These are phyloP conservation scores for Sitodiplosis mosellana DNA, from an alignment of 1,140 invertebrate species.

Conservation along the genomic window DNA sequence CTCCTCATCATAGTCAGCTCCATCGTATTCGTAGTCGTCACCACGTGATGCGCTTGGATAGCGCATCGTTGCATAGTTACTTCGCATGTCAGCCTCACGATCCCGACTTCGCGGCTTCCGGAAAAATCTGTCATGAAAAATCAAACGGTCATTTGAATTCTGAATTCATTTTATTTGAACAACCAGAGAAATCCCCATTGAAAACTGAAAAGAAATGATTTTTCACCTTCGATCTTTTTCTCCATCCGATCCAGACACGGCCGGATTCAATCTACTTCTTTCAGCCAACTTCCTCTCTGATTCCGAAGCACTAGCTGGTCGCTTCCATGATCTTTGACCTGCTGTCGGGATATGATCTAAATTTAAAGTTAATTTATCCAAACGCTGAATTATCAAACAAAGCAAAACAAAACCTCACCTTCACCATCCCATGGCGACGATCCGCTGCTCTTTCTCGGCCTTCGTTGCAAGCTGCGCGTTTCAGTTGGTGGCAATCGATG, in stretches of 20 bases:
- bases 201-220: too few relatives aligned
- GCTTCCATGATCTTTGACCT: slow-evolving; percentile 37
- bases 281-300: slow-evolving; percentile 29
- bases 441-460: slow-evolving; percentile 24
- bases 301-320: slow-evolving; percentile 40
- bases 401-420: slow-evolving; percentile 8
- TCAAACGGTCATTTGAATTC: slow-evolving; percentile 2
- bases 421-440: slow-evolving; percentile 37
- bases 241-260: slow-evolving; percentile 22
- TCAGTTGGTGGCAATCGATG: slow-evolving; percentile 4
- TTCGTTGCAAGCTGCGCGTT: slow-evolving; percentile 17
- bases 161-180: background rate
- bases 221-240: slow-evolving; percentile 23
- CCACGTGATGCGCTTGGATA: background rate
- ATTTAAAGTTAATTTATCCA: background rate
- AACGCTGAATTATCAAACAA: background rate
- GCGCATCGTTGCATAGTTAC: slow-evolving; percentile 4
- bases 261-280: slow-evolving; percentile 21
- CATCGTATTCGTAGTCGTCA: background rate
- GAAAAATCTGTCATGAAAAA: slow-evolving; percentile 8
- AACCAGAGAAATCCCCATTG: background rate
- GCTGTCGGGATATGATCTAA: slow-evolving; percentile 16
- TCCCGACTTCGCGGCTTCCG: slow-evolving; percentile 18
- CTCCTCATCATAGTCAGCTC: background rate
- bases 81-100: slow-evolving; percentile 7